Evolutionary conservation across 2,888 invertebrate genomes (phyloP).

Genomic region (Pseudococcus viburni): DNA sequence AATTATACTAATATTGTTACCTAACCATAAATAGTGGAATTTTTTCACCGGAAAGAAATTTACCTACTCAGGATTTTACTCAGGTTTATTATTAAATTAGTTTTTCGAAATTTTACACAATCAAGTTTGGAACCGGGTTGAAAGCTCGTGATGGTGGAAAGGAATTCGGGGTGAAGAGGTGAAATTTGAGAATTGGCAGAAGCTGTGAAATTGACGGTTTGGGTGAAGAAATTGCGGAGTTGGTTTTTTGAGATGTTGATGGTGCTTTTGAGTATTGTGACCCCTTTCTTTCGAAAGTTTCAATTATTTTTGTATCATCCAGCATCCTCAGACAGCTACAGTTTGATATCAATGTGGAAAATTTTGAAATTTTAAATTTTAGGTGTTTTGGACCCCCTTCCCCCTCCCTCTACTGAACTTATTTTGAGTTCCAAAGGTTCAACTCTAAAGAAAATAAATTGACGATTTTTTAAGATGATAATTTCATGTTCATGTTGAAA

Average conservation of each 20-base stretch:
- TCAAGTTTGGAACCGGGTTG: background rate
- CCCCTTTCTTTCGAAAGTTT: background rate
- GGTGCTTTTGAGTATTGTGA: background rate
- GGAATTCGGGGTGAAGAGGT: background rate
- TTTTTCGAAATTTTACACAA: background rate
- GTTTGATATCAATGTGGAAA: background rate
- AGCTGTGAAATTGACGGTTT: no score
- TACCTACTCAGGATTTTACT: background rate
- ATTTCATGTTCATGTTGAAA: no score
- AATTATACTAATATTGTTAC: slow-evolving; percentile 14
- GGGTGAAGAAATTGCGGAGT: no score
- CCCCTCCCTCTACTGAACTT: no score
- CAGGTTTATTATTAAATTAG: background rate
- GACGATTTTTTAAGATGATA: no score
- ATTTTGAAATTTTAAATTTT: no score
- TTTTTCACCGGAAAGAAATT: background rate
- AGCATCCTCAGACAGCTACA: background rate
- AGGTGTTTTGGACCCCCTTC: no score
- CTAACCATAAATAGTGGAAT: background rate
- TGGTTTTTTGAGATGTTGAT: background rate
- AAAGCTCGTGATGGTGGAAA: background rate
- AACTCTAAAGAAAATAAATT: no score
- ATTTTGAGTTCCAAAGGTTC: no score
- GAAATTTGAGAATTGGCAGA: background rate
- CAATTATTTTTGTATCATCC: background rate